Evolutionary conservation across 2,797 vertebrate genomes (phyloP), one percentile per base, ranked within the genome.

Genomic region (Sebastes nivosus): DNA sequence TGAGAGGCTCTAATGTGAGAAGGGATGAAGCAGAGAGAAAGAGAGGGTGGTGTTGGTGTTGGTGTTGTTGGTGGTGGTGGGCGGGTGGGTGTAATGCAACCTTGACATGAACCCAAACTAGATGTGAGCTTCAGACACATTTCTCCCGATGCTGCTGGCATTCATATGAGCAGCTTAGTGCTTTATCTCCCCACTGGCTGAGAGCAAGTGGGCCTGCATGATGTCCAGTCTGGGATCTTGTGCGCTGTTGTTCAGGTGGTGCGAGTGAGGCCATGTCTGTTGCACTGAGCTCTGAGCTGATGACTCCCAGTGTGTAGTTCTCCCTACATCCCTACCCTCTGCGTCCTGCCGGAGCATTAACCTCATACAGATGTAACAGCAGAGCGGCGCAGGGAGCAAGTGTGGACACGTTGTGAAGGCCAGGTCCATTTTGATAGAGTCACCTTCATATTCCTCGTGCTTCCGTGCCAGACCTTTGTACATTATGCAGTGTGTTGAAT

Each of bases 1-100:
- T 84, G 93, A 93, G 91, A 91, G 88, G 92, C 91, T 93, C 94
- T 93, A 94, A 95, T 95, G 92, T 95, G 92, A 93, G 92, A 94
- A 95, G 86, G 90, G 93, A 94, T 91, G 91, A 92, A 90, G 87
- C 59, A 38, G 64, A 54, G 86, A 79, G 82, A 78, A 81, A 77
- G 46, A 80, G 79, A 70, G 54, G 80, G 84, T 54, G 65, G 42
- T 72, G 38, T 46, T 54, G 65, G 42, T 75, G 42, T 46, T 46
- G 65, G 42, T 75, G 80, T 65, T 86, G 86, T 66, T 82, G 80
- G 30, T 69, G 83, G 34, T 67, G 79, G 80, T 73, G 81, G 77
- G 84, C 5, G 65, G 81, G 82, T 85, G 87, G 82, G 75, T 84
- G 91, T 87, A 87, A 87, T 80, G 86, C 88, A 94, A 94, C 92